Evolutionary conservation across 2,888 invertebrate genomes (phyloP).

Genomic region (Drosophila atripex): DNA sequence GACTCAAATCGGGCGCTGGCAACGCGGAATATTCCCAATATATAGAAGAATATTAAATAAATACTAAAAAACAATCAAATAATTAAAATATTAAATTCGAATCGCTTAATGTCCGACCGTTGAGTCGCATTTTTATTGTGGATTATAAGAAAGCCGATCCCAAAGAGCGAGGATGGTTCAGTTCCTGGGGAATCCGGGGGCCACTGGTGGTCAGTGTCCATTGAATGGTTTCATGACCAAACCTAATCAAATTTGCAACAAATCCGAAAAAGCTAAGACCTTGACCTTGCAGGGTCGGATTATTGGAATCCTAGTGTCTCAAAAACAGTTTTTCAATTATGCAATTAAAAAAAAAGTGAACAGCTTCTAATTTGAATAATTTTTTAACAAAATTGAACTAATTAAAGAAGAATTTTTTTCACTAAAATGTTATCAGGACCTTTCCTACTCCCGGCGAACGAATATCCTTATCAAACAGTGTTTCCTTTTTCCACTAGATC

Average conservation of each 20-base stretch:
- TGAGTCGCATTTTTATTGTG: slow-evolving; percentile 22
- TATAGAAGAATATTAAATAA: slow-evolving; percentile 7
- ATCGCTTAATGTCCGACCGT: slow-evolving; percentile 23
- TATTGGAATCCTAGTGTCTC: neutral
- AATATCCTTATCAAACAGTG: neutral
- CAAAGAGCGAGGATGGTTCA: slow-evolving; percentile 58
- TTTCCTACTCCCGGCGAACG: neutral
- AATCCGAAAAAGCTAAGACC: slow-evolving; percentile 12
- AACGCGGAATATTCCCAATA: slow-evolving; percentile 43
- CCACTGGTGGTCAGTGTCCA: slow-evolving; percentile 51
- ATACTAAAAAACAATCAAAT: neutral
- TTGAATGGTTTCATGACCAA: slow-evolving; percentile 30
- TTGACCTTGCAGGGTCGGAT: slow-evolving; percentile 16
- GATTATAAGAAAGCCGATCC: slow-evolving; percentile 19
- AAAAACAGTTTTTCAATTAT: neutral
- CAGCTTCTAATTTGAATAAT: no score
- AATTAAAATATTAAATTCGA: slow-evolving; percentile 4
- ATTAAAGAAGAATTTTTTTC: neutral
- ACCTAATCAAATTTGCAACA: slow-evolving; percentile 36
- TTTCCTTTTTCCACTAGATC: slow-evolving; percentile 56
- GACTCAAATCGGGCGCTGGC: slow-evolving; percentile 61
- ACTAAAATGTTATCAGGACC: neutral
- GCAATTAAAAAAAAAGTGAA: no score
- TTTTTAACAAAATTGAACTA: no score
- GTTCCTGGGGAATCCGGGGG: slow-evolving; percentile 60